Percentiles rank a stretch among this genome's conserved stretches.
phyloP scores from a whole-genome alignment of 2,888 invertebrate species.

The Plagodis dolabraria region DNA sequence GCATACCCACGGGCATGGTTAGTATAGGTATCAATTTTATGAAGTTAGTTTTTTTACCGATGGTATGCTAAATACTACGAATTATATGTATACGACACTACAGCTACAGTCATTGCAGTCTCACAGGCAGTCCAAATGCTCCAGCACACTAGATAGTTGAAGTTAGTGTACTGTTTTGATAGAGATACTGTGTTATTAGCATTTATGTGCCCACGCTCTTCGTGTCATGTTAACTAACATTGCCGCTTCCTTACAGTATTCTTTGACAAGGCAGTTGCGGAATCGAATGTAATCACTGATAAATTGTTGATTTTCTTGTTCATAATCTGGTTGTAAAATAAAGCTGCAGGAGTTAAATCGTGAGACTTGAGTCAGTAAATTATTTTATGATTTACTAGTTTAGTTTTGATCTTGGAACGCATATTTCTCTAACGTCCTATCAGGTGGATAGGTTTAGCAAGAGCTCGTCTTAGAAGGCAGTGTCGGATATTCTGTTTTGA shows the following conservation, averaged over 20 bases:
- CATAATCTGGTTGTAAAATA: constrained; percentile 2
- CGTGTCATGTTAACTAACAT: constrained; percentile 20
- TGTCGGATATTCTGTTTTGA: too few relatives aligned
- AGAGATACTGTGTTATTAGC: constrained; percentile 9
- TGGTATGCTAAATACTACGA: too few relatives aligned
- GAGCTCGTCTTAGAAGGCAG: too few relatives aligned
- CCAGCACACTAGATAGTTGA: neutral
- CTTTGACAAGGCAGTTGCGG: constrained; percentile 13
- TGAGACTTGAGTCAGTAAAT: neutral
- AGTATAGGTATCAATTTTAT: too few relatives aligned
- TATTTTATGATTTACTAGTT: too few relatives aligned
- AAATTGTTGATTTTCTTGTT: constrained; percentile 21
- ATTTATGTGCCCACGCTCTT: constrained; percentile 25
- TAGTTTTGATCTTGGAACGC: too few relatives aligned
- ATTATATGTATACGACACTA: too few relatives aligned
- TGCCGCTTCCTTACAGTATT: constrained; percentile 15
- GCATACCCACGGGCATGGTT: too few relatives aligned
- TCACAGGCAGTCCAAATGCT: too few relatives aligned
- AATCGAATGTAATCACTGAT: constrained; percentile 16
- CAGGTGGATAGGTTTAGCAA: too few relatives aligned
- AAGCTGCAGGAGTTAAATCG: neutral
- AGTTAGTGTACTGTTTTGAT: constrained; percentile 6
- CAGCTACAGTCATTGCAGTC: neutral
- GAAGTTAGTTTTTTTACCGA: too few relatives aligned
- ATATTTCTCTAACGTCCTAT: too few relatives aligned